Conservation (phyloP, 2,797 vertebrate genomes). For the Hipposideros larvatus region DNA sequence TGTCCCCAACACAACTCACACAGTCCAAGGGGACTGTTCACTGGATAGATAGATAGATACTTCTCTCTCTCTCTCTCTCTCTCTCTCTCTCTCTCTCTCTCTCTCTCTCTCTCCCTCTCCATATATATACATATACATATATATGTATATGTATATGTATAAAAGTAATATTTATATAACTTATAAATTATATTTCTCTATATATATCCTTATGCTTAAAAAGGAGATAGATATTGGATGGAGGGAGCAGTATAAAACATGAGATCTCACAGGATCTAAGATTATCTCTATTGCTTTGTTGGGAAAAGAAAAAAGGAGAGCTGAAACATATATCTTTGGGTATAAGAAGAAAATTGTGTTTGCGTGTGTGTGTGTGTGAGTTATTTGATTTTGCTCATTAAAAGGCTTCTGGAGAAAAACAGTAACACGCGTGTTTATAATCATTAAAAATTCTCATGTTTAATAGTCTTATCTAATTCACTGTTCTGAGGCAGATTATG, state of each 20-base stretch:
- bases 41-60: too few relatives aligned
- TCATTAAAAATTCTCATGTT: neutral
- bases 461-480: neutral
- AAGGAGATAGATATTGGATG: neutral
- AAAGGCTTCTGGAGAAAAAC: conserved; percentile 35
- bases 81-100: too few relatives aligned
- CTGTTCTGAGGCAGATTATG: neutral
- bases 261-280: neutral
- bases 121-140: too few relatives aligned
- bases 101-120: too few relatives aligned
- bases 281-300: neutral
- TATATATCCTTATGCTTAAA: neutral
- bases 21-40: too few relatives aligned
- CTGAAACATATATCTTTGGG: neutral
- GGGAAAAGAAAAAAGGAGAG: neutral
- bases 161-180: too few relatives aligned
- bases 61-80: too few relatives aligned
- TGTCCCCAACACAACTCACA: rapidly evolving
- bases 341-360: neutral
- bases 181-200: too few relatives aligned
- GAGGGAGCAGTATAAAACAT: neutral
- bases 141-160: too few relatives aligned
- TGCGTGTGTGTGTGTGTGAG: neutral
- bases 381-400: conserved; percentile 27
- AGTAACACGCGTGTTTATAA: neutral